Conservation (phyloP, 2,113 vertebrate genomes). For the Labrus mixtus region DNA sequence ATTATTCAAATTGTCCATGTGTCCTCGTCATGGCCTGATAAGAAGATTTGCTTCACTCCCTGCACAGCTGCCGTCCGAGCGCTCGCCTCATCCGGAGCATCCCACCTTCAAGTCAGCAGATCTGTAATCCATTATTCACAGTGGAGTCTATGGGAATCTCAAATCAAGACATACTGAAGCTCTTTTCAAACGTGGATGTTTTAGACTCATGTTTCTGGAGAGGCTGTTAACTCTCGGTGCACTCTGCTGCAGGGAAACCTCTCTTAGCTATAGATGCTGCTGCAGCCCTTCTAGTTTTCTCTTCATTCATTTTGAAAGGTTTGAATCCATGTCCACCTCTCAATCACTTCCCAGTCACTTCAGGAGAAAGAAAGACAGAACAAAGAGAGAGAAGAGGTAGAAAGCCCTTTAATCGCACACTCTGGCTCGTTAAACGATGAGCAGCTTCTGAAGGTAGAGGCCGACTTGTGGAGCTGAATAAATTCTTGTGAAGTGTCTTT, state of each 20-base stretch:
- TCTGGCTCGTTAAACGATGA: neutral
- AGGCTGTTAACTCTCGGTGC: neutral
- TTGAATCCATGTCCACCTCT: neutral
- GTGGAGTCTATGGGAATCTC: conserved; percentile 7
- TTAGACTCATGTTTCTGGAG: neutral
- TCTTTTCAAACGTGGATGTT: conserved; percentile 2
- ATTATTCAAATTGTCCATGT: conserved; percentile 37
- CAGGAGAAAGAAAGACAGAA: neutral
- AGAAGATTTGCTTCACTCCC: conserved; percentile 20
- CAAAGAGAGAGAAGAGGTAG: neutral
- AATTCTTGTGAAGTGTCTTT: conserved; percentile 2
- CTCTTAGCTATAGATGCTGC: neutral
- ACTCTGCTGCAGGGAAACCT: neutral
- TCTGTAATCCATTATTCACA: conserved; percentile 55
- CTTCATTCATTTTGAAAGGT: neutral
- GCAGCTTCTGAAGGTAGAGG: neutral
- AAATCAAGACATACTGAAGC: neutral
- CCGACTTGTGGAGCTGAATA: neutral
- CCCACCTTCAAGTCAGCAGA: conserved; percentile 26
- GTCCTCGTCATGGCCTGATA: neutral
- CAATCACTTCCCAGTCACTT: neutral
- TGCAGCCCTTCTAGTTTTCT: neutral
- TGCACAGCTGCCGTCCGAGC: neutral
- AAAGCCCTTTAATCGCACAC: neutral
- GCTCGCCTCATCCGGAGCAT: neutral